These are phyloP conservation scores for Ondatra zibethicus DNA, from an alignment of 2,113 vertebrate genomes.

Conservation along the genomic window DNA sequence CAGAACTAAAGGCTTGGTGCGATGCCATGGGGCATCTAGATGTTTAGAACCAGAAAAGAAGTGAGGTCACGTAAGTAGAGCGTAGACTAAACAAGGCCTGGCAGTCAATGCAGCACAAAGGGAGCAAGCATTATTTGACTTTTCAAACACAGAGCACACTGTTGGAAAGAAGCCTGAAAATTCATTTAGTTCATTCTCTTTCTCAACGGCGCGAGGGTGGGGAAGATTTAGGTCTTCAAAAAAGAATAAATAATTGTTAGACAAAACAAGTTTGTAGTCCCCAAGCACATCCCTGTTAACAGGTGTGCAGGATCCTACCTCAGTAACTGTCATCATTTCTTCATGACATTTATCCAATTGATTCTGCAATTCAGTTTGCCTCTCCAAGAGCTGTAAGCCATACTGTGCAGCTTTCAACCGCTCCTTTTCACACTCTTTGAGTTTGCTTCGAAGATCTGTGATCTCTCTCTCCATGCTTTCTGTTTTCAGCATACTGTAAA, in stretches of 20 bases:
- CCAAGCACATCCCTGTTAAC: background rate
- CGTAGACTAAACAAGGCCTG: background rate
- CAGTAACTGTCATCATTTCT: constrained; percentile 90
- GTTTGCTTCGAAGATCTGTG: constrained; percentile 86
- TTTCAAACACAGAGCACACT: constrained; percentile 28
- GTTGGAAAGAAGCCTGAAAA: constrained; percentile 15
- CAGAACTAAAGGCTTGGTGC: background rate
- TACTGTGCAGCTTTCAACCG: constrained; percentile 93
- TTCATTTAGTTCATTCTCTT: background rate
- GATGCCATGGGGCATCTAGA: background rate
- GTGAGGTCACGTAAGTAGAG: background rate
- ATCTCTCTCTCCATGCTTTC: constrained; percentile 86
- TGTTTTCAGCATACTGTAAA: constrained; percentile 48
- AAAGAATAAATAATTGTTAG: constrained; percentile 3
- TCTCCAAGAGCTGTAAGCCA: constrained; percentile 93
- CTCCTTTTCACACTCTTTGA: constrained; percentile 91
- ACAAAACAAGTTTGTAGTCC: background rate
- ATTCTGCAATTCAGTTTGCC: constrained; percentile 92
- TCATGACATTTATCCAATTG: constrained; percentile 91
- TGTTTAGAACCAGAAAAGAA: constrained; percentile 20
- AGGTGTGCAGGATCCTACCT: constrained; percentile 85
- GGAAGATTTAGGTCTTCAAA: background rate
- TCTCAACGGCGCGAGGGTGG: background rate
- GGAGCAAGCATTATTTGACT: background rate
- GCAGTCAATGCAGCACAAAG: background rate